Percentiles rank a stretch among this genome's conserved stretches.
phyloP scores from a whole-genome alignment of 2,113 vertebrate genomes.

The Condylura cristata region DNA sequence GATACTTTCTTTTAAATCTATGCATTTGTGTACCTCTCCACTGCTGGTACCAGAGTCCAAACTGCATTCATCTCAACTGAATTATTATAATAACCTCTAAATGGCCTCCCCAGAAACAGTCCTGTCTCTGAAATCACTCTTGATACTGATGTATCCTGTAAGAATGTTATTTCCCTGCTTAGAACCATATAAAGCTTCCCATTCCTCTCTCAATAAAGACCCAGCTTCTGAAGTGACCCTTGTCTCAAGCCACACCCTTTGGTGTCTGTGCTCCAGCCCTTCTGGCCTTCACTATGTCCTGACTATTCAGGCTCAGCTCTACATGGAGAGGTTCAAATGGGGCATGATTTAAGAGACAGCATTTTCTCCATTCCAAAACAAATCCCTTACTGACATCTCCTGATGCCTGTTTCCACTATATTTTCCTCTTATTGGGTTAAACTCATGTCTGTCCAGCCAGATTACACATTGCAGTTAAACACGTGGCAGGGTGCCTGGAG shows the following conservation, averaged over 20 bases:
- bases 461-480: not conserved
- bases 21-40: not conserved
- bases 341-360: not conserved
- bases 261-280: not conserved
- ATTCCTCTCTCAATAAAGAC: not conserved
- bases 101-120: not conserved
- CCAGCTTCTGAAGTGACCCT: not conserved
- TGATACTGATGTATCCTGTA: not conserved
- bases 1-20: not conserved
- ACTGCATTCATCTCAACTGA: conserved; percentile 18
- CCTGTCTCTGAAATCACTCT: not conserved
- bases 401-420: not conserved
- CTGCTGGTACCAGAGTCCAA: not conserved
- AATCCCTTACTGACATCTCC: not conserved
- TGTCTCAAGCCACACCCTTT: too few relatives aligned
- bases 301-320: not conserved
- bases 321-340: not conserved
- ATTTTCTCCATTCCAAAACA: not conserved
- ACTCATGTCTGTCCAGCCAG: not conserved
- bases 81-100: not conserved
- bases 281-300: too few relatives aligned
- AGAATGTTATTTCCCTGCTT: not conserved
- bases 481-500: not conserved
- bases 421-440: not conserved
- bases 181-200: not conserved